phyloP scores from a whole-genome alignment of 2,797 vertebrate species.

The Hypotaenidia philippensis region DNA sequence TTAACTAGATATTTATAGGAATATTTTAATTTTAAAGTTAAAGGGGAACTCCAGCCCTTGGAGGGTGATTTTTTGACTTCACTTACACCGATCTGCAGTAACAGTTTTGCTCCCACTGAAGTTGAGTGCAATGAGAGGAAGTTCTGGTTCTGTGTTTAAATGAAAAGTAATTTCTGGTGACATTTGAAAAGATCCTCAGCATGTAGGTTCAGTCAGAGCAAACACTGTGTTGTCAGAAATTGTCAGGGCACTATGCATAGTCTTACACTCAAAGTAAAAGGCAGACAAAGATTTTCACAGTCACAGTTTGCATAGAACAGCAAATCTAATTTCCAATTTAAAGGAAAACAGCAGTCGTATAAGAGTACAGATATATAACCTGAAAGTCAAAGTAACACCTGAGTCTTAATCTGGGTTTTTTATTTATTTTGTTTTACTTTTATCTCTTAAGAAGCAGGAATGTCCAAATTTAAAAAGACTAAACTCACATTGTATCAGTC shows the following conservation, averaged over 20 bases:
- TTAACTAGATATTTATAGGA: conserved; percentile 44
- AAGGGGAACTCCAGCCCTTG: neutral
- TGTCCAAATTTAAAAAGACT: neutral
- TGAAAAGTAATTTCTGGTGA: neutral
- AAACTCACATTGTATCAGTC: neutral
- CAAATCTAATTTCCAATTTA: no score
- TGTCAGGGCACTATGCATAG: neutral
- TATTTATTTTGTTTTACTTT: neutral
- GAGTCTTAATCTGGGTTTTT: neutral
- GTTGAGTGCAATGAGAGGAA: neutral
- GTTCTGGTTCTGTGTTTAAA: neutral
- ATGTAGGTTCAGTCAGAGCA: neutral
- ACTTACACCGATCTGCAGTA: neutral
- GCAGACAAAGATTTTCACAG: neutral
- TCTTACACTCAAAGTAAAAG: neutral
- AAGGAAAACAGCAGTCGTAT: no score
- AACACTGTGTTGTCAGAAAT: neutral
- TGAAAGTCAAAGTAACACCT: neutral
- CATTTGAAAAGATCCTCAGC: neutral
- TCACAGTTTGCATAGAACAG: neutral
- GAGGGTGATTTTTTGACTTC: neutral
- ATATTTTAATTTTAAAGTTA: neutral
- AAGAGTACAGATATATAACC: no score
- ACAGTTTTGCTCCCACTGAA: neutral
- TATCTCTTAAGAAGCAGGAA: neutral